Evolutionary conservation across 2,888 invertebrate species (phyloP).

Genomic region (Athalia circularis): DNA sequence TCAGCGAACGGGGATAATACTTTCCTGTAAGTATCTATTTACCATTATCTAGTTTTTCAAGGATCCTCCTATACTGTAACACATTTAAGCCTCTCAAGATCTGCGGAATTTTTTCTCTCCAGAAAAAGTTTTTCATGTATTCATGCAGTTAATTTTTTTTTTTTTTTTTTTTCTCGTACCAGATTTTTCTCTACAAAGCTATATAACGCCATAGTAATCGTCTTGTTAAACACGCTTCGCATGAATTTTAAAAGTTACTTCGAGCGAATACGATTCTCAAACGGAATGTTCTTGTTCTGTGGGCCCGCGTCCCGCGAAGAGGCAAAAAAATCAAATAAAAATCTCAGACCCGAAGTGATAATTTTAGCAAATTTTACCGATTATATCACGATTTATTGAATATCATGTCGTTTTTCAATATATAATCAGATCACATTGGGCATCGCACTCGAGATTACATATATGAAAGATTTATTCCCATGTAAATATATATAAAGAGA

Average conservation of each 20-base stretch:
- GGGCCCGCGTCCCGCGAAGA: too few relatives aligned
- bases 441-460: too few relatives aligned
- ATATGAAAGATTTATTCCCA: too few relatives aligned
- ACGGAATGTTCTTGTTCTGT: not conserved
- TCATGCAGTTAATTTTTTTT: not conserved
- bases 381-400: too few relatives aligned
- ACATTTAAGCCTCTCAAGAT: not conserved
- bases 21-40: too few relatives aligned
- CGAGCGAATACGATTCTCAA: not conserved
- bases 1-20: not conserved
- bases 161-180: not conserved
- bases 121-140: not conserved
- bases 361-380: too few relatives aligned
- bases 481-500: too few relatives aligned
- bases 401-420: too few relatives aligned
- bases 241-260: not conserved
- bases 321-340: not conserved
- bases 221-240: constrained; percentile 15
- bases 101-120: too few relatives aligned
- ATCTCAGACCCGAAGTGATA: too few relatives aligned
- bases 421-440: too few relatives aligned
- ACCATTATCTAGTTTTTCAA: not conserved
- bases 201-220: not conserved
- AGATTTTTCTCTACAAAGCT: too few relatives aligned
- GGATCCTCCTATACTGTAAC: not conserved